A percentile compares a stretch with the other conserved stretches of the same genome.
Evolutionary conservation across 1,140 invertebrate species (phyloP).

Genomic region (Drosophila chauvacae): DNA sequence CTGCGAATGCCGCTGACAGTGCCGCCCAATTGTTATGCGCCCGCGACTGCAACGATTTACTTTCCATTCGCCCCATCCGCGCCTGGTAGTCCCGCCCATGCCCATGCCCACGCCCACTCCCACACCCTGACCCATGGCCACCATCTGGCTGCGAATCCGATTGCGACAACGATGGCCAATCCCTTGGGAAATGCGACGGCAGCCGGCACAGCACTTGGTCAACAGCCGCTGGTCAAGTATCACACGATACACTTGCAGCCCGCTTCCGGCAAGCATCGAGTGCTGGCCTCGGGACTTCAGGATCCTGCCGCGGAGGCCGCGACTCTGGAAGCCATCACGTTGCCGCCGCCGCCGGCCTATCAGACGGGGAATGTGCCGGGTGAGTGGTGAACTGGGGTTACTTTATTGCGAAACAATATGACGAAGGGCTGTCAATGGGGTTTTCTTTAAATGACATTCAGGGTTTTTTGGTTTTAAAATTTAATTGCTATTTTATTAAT

Average conservation of each 20-base stretch:
- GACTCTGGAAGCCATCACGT: slow-evolving; percentile 59
- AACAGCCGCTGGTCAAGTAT: slow-evolving; percentile 79
- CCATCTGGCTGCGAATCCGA: slow-evolving; percentile 12
- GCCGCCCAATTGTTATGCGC: slow-evolving; percentile 71
- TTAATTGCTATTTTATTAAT: neutral
- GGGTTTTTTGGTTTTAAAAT: neutral
- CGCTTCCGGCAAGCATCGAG: slow-evolving; percentile 60
- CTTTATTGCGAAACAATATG: slow-evolving; percentile 6
- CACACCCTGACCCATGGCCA: neutral
- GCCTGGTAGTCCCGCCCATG: slow-evolving; percentile 41
- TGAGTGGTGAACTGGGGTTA: slow-evolving; percentile 53
- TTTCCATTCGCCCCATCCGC: slow-evolving; percentile 74
- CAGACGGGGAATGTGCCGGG: slow-evolving; percentile 80
- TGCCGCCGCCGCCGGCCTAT: slow-evolving; percentile 80
- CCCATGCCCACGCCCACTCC: slow-evolving; percentile 13
- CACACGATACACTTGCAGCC: slow-evolving; percentile 83
- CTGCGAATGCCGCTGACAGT: slow-evolving; percentile 59
- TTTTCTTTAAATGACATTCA: neutral
- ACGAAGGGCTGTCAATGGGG: neutral
- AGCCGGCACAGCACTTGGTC: slow-evolving; percentile 11
- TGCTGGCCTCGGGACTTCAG: slow-evolving; percentile 46
- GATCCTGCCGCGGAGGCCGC: slow-evolving; percentile 33
- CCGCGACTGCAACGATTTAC: slow-evolving; percentile 79
- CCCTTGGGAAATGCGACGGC: slow-evolving; percentile 7
- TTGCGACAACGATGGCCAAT: slow-evolving; percentile 11